Evolutionary conservation across 30 jellyfish, hydroid and myxozoan genomes (phyloP), one percentile per base, ranked within the genome.

Genomic region (Hydractinia echinata): DNA sequence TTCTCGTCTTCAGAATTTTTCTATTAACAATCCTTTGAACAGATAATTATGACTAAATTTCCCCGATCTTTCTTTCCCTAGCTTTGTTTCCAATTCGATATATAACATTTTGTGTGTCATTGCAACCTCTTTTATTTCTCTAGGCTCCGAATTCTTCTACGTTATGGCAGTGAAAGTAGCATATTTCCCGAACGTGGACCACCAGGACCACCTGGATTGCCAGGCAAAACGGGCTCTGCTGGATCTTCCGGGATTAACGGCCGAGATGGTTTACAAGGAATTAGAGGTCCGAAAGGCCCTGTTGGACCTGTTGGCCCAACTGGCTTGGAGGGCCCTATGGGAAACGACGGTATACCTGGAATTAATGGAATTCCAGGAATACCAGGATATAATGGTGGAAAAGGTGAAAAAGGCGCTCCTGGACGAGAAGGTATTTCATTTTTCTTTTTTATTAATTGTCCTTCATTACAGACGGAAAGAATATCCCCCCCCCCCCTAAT

Each of bases 251-350:
- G 74, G 19, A 64, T 64, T 6, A 64, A 64, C 18, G 74, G 74
- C n/a, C 19, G 74, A 64, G 74, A 64, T 64, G 74, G 74, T 64
- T 64, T 64, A 44, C 74, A 64, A n/a, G 74, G 74, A 1, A 44
- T 51, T n/a, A 51, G 19, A 13, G 74, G 74, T 7, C 30, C 8
- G 1, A 48, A 48, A 6, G 64, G 64, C 50, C 64, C 64, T 18
- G 19, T 72, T 6, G 81, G 81, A 39, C 16, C 44, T 7, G 9
- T 30, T 72, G 81, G 81, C 50, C 67, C 60, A 21, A 74, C 54
- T 66, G 83, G 67, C 54, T 55, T 44, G 51, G 51, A 74, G 1
- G 83, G 83, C 51, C 8, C 66, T 74, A 53, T 44, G 5, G 83
- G 83, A 30, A 30, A 54, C 4, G 70, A 58, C 62, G 83, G 83